Conservation (phyloP, 2,113 vertebrate genomes). For the Cettia cetti region DNA sequence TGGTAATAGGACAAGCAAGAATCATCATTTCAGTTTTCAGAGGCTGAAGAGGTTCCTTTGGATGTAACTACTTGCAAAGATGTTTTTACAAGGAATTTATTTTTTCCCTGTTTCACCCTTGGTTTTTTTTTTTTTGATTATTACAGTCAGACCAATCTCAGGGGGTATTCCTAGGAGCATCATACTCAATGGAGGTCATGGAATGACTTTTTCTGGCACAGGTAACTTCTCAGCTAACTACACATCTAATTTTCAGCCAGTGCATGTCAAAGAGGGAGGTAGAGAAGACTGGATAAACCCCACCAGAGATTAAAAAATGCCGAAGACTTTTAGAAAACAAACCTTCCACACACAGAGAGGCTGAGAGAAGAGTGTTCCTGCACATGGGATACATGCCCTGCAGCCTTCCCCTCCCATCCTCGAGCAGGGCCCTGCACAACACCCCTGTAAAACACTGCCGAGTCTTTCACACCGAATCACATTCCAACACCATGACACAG, state of each 20-base stretch:
- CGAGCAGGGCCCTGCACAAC: not conserved
- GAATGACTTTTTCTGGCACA: not conserved
- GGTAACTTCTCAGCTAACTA: not conserved
- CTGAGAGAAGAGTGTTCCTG: not conserved
- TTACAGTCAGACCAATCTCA: not conserved
- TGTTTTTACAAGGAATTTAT: not conserved
- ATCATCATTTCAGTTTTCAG: not conserved
- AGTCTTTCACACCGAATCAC: not conserved
- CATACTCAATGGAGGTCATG: rapidly evolving
- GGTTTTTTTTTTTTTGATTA: not conserved
- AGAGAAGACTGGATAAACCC: not conserved
- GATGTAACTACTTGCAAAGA: not conserved
- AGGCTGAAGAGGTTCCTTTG: not conserved
- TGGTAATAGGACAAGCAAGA: not conserved
- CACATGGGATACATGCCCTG: not conserved
- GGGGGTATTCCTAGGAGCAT: not conserved
- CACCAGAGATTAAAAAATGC: not conserved
- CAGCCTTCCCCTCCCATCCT: not conserved
- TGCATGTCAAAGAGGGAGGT: not conserved
- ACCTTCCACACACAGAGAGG: not conserved
- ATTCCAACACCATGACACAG: slow-evolving; percentile 44
- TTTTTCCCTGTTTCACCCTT: not conserved
- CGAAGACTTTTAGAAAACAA: not conserved
- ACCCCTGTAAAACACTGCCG: not conserved
- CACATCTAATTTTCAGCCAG: not conserved